Evolutionary conservation across 2,888 invertebrate genomes (phyloP), one percentile per base, ranked within the genome.

Genomic region (Tortricodes alternella): DNA sequence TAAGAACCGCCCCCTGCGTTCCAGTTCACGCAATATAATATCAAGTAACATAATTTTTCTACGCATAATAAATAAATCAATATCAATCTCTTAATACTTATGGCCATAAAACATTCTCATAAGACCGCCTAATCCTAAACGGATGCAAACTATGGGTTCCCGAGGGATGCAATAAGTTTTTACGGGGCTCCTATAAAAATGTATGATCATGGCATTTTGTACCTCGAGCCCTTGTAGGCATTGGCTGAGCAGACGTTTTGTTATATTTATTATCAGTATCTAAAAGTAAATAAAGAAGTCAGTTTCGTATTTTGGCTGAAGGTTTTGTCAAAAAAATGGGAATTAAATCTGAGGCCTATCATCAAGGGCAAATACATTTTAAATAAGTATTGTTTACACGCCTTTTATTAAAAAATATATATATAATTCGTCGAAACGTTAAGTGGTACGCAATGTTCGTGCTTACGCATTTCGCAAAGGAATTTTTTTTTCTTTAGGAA

Each of bases 131-230:
- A 56, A 59, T 63, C 46, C 56, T 53, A 50, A 63, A 39, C 55
- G 59, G 55, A 61, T 63, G 62, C 62, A 61, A 60, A 61, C 59
- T 59, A 61, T 60, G 48, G 62, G 52, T 50, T 43, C 37, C n/a
- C 46, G 58, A 58, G 59, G 32, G 60, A 59, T 62, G 63, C 59
- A 64, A 52, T 44, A 62, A 57, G 51, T 53, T 65, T 65, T 64
- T 65, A 65, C 52, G 53, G 56, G 56, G 32, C 8, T 23, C 53
- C 56, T 49, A 60, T 63, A 65, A 64, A 64, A 63, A 52, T 56
- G 60, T 64, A 61, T 58, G 61, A 53, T 58, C 51, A 53, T 50
- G 35, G 55, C 49, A 56, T 44, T 57, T 27, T 43, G 48, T 37
- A 32, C 43, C n/a, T 23, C 7, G 15, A n/a, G 41, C 34, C 24